Base-by-base conservation (phyloP, 2,113 vertebrate genomes). In the Festucalex cinctus region DNA sequence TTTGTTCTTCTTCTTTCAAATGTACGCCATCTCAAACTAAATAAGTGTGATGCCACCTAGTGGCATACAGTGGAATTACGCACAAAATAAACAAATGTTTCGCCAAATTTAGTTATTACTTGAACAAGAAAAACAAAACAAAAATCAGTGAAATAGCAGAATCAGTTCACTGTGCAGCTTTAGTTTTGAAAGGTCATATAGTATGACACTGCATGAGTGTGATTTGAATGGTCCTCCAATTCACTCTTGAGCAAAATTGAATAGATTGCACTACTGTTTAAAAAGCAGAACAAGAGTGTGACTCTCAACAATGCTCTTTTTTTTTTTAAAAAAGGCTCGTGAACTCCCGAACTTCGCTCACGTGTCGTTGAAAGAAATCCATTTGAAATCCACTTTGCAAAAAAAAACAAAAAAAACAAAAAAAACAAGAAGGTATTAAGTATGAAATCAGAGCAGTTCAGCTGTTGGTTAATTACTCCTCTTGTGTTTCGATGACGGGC, bases 391-490 rank as follows among this genome's bases (percentile, higher is more conserved):
- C 46, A 41, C 58, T 16, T 5, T 6, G 62, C 62, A 57, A 36
- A 44, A 17, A 14, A n/a, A n/a, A n/a, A n/a, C n/a, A n/a, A n/a
- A n/a, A n/a, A n/a, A n/a, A n/a, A n/a, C n/a, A n/a, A n/a, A 0
- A 44, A 62, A 28, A 2, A 1, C 24, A 71, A 77, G n/a, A 41
- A 22, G 14, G 37, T 71, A 44, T 46, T 60, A 62, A 43, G 9
- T 60, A 37, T 41, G 3, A 73, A 77, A 72, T 49, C 17, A 73
- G 17, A 69, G 39, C 36, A 53, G 57, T 46, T 68, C 7, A 37
- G 64, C 56, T 32, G 17, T 48, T 49, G 28, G 26, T 28, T 65
- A 49, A 65, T 49, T 22, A 65, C 44, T 36, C 6, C 2, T 49
- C 44, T 65, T 20, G 14, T 48, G 32, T 49, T 49, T n/a, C 32